Conservation (phyloP, 2,113 vertebrate species). For the Thomomys bottae region DNA sequence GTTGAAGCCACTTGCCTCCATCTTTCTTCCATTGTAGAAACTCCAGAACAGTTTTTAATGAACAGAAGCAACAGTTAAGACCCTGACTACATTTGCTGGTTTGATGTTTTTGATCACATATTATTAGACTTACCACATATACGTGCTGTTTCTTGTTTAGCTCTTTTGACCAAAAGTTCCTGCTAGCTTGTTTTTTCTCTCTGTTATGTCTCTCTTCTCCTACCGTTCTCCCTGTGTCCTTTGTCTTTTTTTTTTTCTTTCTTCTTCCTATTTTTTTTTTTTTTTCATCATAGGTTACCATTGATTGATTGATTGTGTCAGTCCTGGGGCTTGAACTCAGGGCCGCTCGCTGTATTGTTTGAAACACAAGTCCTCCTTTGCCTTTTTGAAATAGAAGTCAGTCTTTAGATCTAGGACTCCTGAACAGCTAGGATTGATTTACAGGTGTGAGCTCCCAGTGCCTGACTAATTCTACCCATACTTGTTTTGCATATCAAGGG, state of each 20-base stretch:
- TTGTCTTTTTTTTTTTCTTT: background rate
- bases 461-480: background rate
- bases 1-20: background rate
- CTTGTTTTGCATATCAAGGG: background rate
- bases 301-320: too few species aligned
- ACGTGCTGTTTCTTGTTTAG: slow-evolving; percentile 4
- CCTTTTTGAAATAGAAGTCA: too few species aligned
- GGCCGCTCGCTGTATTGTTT: too few species aligned
- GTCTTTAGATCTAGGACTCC: too few species aligned
- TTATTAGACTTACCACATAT: background rate
- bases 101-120: slow-evolving; percentile 18
- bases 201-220: background rate
- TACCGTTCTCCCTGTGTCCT: background rate
- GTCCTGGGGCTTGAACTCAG: too few species aligned
- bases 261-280: background rate
- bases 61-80: background rate
- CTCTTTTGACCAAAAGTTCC: background rate
- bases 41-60: background rate
- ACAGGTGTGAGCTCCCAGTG: too few species aligned
- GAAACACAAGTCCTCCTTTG: too few species aligned
- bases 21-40: background rate
- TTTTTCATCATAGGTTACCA: background rate
- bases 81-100: slow-evolving; percentile 30
- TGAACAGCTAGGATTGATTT: too few species aligned
- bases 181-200: background rate